phyloP scores from a whole-genome alignment of 2,797 vertebrate genomes.

The Schizopygopsis pylzovi region DNA sequence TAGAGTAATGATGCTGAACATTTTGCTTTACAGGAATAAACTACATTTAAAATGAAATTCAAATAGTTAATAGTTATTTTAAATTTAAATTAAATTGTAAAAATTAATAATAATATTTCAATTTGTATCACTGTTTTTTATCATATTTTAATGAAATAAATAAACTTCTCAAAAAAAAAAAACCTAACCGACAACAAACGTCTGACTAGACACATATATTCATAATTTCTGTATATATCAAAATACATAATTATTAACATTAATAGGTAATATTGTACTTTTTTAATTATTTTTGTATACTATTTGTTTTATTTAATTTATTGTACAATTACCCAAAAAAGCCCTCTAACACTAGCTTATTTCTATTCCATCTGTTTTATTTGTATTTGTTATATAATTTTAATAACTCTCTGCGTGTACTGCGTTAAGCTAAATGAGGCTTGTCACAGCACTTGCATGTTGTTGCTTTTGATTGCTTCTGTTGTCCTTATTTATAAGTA shows the following conservation, averaged over 20 bases:
- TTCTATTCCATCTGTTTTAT: no score
- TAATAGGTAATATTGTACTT: background rate
- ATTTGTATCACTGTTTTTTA: background rate
- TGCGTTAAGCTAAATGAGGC: no score
- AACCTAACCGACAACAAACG: background rate
- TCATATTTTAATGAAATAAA: background rate
- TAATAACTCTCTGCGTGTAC: no score
- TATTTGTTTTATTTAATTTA: no score
- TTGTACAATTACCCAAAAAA: no score
- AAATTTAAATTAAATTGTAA: background rate
- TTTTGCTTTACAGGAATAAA: background rate
- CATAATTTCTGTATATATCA: background rate
- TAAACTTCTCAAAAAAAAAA: background rate
- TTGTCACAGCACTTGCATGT: no score
- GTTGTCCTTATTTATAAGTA: no score
- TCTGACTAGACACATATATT: background rate
- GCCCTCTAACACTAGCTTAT: no score
- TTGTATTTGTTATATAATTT: no score
- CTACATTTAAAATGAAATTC: background rate
- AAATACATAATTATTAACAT: background rate
- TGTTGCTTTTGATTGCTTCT: no score
- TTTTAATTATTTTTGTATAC: no score
- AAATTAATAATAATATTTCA: background rate
- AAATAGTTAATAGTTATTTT: background rate
- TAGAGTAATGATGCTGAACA: background rate